These are phyloP conservation scores for Phaethon lepturus DNA, from an alignment of 2,113 vertebrate species.

Conservation along the genomic window DNA sequence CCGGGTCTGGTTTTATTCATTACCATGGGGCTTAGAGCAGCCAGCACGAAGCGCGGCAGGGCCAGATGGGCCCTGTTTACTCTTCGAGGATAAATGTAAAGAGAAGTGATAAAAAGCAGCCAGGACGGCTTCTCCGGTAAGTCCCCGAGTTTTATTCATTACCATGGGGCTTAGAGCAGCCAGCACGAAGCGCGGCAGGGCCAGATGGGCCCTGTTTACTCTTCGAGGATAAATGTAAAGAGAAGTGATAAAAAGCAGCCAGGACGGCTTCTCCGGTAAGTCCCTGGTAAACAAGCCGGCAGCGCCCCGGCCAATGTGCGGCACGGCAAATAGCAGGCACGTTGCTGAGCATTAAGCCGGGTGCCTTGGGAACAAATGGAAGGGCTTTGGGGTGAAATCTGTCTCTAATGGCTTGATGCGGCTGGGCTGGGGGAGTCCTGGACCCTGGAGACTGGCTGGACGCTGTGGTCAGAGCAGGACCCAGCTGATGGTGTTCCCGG, in stretches of 20 bases:
- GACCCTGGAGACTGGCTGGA: background rate
- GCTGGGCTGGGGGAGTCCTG: too few relatives aligned
- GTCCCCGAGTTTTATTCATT: too few relatives aligned
- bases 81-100: slow-evolving; percentile 42
- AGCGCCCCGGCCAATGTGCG: background rate
- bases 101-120: slow-evolving; percentile 53
- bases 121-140: background rate
- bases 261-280: background rate
- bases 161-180: slow-evolving; percentile 7
- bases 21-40: slow-evolving; percentile 6
- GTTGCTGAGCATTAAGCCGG: background rate
- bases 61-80: slow-evolving; percentile 73
- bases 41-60: background rate
- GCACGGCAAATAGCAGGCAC: background rate
- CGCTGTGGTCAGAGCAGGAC: background rate
- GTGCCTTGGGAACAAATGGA: slow-evolving; percentile 41
- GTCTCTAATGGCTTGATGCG: background rate
- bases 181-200: background rate
- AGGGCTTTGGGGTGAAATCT: background rate
- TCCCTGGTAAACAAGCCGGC: slow-evolving; percentile 47
- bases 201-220: slow-evolving; percentile 74
- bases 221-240: slow-evolving; percentile 42
- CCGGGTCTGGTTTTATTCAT: slow-evolving; percentile 59
- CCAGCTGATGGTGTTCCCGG: background rate
- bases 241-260: slow-evolving; percentile 51